Percentiles rank a stretch among this genome's conserved stretches.
These are phyloP conservation scores for Drosophila neonasuta DNA, from an alignment of 2,888 invertebrate species.

Conservation along the genomic window DNA sequence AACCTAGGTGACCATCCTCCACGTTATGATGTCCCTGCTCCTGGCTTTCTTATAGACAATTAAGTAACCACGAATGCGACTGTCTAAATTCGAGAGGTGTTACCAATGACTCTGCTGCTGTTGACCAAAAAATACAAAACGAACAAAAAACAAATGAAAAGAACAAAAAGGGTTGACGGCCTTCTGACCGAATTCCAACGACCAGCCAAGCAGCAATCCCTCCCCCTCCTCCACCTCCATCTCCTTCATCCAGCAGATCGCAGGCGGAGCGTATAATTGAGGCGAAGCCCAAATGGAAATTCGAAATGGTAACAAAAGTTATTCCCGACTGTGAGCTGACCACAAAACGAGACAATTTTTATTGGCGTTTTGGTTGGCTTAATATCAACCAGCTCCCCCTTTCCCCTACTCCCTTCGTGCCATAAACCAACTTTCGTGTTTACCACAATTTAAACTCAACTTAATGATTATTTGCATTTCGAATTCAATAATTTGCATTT, in stretches of 20 bases:
- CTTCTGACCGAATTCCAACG: slow-evolving; percentile 68
- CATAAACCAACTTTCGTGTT: slow-evolving; percentile 10
- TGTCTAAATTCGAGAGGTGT: slow-evolving; percentile 61
- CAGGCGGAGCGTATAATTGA: slow-evolving; percentile 71
- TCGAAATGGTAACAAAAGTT: slow-evolving; percentile 37
- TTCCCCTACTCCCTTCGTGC: not conserved
- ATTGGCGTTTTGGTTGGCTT: slow-evolving; percentile 55
- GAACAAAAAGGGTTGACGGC: slow-evolving; percentile 67
- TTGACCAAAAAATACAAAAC: not conserved
- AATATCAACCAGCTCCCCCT: slow-evolving; percentile 11
- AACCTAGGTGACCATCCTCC: slow-evolving; percentile 18
- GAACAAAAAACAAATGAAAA: not conserved
- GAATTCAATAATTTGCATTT: slow-evolving; percentile 72
- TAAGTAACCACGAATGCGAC: slow-evolving; percentile 21
- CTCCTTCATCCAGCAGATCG: slow-evolving; percentile 9
- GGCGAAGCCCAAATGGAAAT: slow-evolving; percentile 49
- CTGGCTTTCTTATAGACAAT: slow-evolving; percentile 17
- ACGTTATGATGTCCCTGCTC: slow-evolving; percentile 1
- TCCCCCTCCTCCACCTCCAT: slow-evolving; percentile 7
- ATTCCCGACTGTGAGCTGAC: slow-evolving; percentile 32
- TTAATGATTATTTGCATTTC: slow-evolving; percentile 71
- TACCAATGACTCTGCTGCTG: slow-evolving; percentile 43
- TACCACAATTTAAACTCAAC: slow-evolving; percentile 62
- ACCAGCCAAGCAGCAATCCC: not conserved
- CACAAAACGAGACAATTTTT: slow-evolving; percentile 48